Percentiles rank a stretch among this genome's conserved stretches.
Conservation (phyloP, 2,797 vertebrate genomes). For the Neomorphus geoffroyi region DNA sequence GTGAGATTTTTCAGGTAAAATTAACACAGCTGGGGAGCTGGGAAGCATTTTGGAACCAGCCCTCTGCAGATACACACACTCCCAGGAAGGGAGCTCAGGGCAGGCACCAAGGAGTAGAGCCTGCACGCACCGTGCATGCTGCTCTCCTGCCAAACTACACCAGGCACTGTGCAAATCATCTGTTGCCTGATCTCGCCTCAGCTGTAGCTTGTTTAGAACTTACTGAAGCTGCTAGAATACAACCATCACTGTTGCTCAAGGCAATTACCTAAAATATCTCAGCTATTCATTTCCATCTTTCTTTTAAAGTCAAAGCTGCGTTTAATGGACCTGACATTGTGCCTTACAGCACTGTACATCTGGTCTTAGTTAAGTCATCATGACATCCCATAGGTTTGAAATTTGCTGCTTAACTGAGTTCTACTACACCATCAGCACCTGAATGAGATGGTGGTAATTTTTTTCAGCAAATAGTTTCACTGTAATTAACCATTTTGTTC, state of each 20-base stretch:
- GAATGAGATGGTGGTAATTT: background rate
- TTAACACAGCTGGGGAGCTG: background rate
- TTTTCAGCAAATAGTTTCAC: background rate
- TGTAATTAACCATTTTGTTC: background rate
- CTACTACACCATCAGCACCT: background rate
- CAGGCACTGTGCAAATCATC: background rate
- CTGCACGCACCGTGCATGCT: background rate
- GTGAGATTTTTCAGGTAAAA: constrained; percentile 9
- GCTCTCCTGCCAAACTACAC: background rate
- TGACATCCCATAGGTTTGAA: background rate
- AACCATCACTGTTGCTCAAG: background rate
- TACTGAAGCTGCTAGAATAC: background rate
- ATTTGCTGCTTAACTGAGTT: background rate
- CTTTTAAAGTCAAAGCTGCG: background rate
- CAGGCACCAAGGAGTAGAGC: background rate
- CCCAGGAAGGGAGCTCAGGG: no score
- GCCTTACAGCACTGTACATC: background rate
- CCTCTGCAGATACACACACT: background rate
- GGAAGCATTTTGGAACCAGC: background rate
- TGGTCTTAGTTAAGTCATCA: background rate
- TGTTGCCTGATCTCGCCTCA: background rate
- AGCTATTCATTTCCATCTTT: background rate
- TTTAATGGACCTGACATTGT: background rate
- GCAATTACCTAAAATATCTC: constrained; percentile 20
- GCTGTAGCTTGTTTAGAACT: background rate